Percentiles rank a stretch among this genome's conserved stretches.
phyloP scores from a whole-genome alignment of 2,888 invertebrate species.

The Eristalis pertinax region DNA sequence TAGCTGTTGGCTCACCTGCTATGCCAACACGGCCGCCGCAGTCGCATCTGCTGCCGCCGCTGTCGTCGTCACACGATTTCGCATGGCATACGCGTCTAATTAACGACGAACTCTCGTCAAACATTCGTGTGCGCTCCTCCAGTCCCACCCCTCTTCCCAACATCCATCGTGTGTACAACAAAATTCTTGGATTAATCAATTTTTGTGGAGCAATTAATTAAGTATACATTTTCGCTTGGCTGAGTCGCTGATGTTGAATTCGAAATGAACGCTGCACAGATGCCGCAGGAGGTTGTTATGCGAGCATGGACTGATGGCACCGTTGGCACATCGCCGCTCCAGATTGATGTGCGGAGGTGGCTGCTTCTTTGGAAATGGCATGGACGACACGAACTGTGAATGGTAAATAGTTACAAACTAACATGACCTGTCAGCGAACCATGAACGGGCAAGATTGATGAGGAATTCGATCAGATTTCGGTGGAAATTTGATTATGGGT shows the following conservation, averaged over 20 bases:
- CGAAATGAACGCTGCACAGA: constrained; percentile 23
- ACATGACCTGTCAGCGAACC: neutral
- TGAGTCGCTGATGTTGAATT: constrained; percentile 38
- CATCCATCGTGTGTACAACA: constrained; percentile 18
- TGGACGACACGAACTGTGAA: neutral
- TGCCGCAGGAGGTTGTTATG: neutral
- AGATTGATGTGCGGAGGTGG: neutral
- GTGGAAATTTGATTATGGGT: neutral
- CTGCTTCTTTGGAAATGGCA: neutral
- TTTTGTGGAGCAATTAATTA: constrained; percentile 69
- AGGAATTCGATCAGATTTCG: neutral
- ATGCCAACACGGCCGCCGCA: neutral
- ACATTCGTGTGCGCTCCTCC: constrained; percentile 15
- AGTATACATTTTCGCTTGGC: constrained; percentile 49
- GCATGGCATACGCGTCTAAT: constrained; percentile 56
- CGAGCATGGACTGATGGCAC: neutral
- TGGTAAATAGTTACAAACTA: neutral
- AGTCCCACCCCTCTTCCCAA: too few species aligned
- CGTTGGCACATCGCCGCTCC: neutral
- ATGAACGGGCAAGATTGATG: neutral
- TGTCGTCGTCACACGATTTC: neutral
- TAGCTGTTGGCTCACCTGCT: neutral
- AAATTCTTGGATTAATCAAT: constrained; percentile 48
- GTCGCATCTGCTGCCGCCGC: constrained; percentile 14
- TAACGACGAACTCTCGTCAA: constrained; percentile 54